Evolutionary conservation across 2,113 vertebrate genomes (phyloP).

Genomic region (Labeo rohita): DNA sequence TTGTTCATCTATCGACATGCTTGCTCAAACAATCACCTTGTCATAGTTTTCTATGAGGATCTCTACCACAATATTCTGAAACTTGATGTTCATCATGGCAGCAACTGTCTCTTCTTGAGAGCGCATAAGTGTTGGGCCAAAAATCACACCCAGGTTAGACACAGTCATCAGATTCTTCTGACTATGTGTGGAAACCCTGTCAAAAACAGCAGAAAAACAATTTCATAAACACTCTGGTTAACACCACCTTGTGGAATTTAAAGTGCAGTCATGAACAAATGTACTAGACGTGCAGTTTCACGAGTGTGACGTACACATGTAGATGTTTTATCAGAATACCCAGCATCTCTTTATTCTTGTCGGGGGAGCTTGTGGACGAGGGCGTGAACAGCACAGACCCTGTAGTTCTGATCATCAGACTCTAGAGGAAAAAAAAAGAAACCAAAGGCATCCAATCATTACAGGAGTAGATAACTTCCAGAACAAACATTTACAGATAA

Average conservation of each 20-base stretch:
- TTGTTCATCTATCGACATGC: no score
- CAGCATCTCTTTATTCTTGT: slow-evolving; percentile 95
- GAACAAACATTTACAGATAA: no score
- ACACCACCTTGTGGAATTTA: background rate
- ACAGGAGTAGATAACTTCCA: no score
- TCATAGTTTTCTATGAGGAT: slow-evolving; percentile 97
- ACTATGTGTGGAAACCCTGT: slow-evolving; percentile 92
- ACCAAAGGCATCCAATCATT: background rate
- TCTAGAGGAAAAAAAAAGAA: slow-evolving; percentile 73
- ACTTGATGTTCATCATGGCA: slow-evolving; percentile 99
- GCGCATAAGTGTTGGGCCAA: slow-evolving; percentile 96
- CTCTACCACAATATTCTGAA: slow-evolving; percentile 98
- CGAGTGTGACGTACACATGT: slow-evolving; percentile 43
- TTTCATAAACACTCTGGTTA: background rate
- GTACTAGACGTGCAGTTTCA: background rate
- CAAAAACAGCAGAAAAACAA: background rate
- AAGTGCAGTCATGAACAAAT: background rate
- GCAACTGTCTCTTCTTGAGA: slow-evolving; percentile 97
- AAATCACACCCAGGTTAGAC: slow-evolving; percentile 97
- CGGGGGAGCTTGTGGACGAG: slow-evolving; percentile 93
- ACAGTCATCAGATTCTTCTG: slow-evolving; percentile 96
- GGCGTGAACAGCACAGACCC: slow-evolving; percentile 93
- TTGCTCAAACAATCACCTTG: slow-evolving; percentile 76
- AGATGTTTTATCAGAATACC: slow-evolving; percentile 75
- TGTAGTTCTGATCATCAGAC: slow-evolving; percentile 94